phyloP scores from a whole-genome alignment of 2,113 vertebrate genomes.

The Hemibagrus wyckioides region DNA sequence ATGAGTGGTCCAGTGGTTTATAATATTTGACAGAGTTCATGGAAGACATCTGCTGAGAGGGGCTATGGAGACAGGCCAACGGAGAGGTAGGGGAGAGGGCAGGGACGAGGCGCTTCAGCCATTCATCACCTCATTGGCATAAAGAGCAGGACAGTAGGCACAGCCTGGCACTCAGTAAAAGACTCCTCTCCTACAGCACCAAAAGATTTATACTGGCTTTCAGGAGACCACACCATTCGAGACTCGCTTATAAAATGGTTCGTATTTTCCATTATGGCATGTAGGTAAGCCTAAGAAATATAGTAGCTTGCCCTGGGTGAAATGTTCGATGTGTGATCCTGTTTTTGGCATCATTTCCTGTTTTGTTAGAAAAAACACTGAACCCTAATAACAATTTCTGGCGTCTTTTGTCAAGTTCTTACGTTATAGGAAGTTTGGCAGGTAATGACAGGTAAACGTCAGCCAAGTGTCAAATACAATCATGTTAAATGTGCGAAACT shows the following conservation, averaged over 20 bases:
- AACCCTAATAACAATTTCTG: constrained; percentile 8
- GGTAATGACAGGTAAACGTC: constrained; percentile 25
- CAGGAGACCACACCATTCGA: neutral
- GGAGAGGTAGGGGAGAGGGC: constrained; percentile 59
- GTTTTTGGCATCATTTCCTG: neutral
- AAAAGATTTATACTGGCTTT: neutral
- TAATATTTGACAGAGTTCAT: constrained; percentile 86
- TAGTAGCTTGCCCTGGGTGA: constrained; percentile 19
- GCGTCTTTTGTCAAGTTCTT: constrained; percentile 14
- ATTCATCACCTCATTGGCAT: constrained; percentile 70
- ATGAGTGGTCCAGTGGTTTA: constrained; percentile 72
- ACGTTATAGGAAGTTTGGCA: constrained; percentile 15
- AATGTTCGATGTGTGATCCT: neutral
- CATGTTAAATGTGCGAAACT: neutral
- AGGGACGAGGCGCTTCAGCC: constrained; percentile 43
- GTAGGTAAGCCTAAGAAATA: constrained; percentile 6
- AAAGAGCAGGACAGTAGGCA: constrained; percentile 48
- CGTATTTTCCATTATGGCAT: neutral
- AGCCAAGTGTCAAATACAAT: neutral
- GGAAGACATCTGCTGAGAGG: constrained; percentile 80
- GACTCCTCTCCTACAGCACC: neutral
- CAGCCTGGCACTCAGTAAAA: neutral
- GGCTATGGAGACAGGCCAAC: constrained; percentile 63
- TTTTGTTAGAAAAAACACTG: constrained; percentile 8
- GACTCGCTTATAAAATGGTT: neutral